Conservation (phyloP, 92 coral and sea anemone species). For the Phenganax stokvisi region DNA sequence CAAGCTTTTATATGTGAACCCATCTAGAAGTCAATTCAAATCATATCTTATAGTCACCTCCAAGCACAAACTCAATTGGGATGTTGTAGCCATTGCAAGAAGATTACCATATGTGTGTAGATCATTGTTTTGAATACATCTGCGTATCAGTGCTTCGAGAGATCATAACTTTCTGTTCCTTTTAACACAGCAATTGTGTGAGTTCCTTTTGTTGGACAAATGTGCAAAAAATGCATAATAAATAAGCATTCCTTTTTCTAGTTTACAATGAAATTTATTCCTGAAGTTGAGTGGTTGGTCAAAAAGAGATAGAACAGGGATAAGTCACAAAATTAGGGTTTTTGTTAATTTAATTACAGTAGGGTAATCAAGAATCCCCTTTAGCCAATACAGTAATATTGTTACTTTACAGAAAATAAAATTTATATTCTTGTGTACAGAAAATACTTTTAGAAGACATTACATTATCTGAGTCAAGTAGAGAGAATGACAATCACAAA, state of each 20-base stretch:
- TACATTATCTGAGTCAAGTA: background rate
- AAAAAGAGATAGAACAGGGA: no score
- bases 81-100: background rate
- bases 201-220: background rate
- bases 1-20: background rate
- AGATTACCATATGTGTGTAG: background rate
- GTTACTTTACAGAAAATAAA: background rate
- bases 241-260: background rate
- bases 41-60: background rate
- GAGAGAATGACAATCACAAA: background rate
- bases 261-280: background rate
- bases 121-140: background rate
- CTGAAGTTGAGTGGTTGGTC: background rate
- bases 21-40: background rate
- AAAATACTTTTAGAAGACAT: slow-evolving; percentile 5
- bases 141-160: background rate
- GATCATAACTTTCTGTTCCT: background rate
- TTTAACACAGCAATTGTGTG: background rate
- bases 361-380: background rate
- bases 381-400: background rate
- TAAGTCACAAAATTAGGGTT: no score
- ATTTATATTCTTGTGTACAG: background rate
- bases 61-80: background rate
- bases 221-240: background rate
- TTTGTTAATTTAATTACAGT: no score